Conservation (phyloP, 1,140 invertebrate species). For the Musca vetustissima region DNA sequence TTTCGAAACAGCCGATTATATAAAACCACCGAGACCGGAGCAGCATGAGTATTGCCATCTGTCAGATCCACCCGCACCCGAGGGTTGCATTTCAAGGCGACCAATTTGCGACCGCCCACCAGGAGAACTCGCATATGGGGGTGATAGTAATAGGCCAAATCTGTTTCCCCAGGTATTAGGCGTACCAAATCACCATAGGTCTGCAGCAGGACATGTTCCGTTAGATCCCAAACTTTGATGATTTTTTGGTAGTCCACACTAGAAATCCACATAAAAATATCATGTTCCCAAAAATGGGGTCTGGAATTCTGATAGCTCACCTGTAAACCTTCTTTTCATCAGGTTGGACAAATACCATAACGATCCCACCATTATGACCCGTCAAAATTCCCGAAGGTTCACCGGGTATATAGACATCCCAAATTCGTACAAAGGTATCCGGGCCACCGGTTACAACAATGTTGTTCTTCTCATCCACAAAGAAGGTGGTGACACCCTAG, state of each 20-base stretch:
- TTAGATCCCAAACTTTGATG: conserved; percentile 72
- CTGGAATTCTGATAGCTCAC: too few species aligned
- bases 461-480: conserved; percentile 60
- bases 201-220: conserved; percentile 58
- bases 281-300: too few species aligned
- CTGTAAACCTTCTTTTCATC: conserved; percentile 69
- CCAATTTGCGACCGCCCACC: conserved; percentile 64
- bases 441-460: conserved; percentile 70
- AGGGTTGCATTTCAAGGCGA: conserved; percentile 62
- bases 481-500: conserved; percentile 63
- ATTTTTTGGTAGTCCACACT: conserved; percentile 65
- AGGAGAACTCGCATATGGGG: conserved; percentile 64
- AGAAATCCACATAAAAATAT: too few species aligned
- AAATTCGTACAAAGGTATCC: conserved; percentile 71
- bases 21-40: conserved; percentile 64
- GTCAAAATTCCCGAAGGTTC: conserved; percentile 63
- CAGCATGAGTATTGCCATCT: conserved; percentile 69
- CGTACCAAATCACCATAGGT: conserved; percentile 65
- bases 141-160: conserved; percentile 66
- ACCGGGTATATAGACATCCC: conserved; percentile 73
- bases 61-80: conserved; percentile 64
- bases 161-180: conserved; percentile 59
- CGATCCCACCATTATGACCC: conserved; percentile 71
- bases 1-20: conserved; percentile 71
- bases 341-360: conserved; percentile 67